Evolutionary conservation across 2,797 vertebrate species (phyloP).

Genomic region (Channallabes apus): DNA sequence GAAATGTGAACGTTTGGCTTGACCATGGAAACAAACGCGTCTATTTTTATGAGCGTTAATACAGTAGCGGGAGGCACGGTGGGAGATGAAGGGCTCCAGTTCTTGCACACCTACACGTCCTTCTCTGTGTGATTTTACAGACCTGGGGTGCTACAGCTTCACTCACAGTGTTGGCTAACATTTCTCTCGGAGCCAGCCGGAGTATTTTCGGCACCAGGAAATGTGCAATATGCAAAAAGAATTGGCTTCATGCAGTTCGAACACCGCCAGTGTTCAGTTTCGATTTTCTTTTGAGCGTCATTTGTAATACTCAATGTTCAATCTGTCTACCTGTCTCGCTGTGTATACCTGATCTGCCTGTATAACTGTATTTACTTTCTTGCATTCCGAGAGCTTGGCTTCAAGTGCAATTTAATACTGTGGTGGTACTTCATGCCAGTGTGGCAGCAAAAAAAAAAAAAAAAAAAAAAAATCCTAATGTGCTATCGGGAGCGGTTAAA

Average conservation of each 20-base stretch:
- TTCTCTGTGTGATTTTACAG: slow-evolving; percentile 37
- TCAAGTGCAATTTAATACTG: slow-evolving; percentile 72
- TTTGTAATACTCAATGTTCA: neutral
- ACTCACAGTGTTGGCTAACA: slow-evolving; percentile 18
- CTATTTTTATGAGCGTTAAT: slow-evolving; percentile 24
- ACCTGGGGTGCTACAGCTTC: slow-evolving; percentile 16
- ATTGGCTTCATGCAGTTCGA: neutral
- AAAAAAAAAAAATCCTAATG: slow-evolving; percentile 75
- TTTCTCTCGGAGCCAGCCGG: slow-evolving; percentile 13
- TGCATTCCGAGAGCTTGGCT: slow-evolving; percentile 30
- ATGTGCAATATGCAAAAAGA: neutral
- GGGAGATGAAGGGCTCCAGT: slow-evolving; percentile 43
- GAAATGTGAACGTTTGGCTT: neutral
- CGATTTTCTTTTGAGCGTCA: slow-evolving; percentile 1
- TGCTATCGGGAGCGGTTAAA: slow-evolving; percentile 69
- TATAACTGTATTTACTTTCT: slow-evolving; percentile 27
- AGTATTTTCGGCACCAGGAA: slow-evolving; percentile 37
- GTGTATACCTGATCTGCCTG: neutral
- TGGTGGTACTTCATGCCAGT: slow-evolving; percentile 56
- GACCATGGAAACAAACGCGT: neutral
- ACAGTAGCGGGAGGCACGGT: slow-evolving; percentile 1
- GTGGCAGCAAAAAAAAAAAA: slow-evolving; percentile 53
- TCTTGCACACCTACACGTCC: slow-evolving; percentile 31
- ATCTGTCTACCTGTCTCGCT: slow-evolving; percentile 17
- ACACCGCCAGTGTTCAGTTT: neutral